Conservation (phyloP, 2,113 vertebrate genomes). For the Epinephelus fuscoguttatus region DNA sequence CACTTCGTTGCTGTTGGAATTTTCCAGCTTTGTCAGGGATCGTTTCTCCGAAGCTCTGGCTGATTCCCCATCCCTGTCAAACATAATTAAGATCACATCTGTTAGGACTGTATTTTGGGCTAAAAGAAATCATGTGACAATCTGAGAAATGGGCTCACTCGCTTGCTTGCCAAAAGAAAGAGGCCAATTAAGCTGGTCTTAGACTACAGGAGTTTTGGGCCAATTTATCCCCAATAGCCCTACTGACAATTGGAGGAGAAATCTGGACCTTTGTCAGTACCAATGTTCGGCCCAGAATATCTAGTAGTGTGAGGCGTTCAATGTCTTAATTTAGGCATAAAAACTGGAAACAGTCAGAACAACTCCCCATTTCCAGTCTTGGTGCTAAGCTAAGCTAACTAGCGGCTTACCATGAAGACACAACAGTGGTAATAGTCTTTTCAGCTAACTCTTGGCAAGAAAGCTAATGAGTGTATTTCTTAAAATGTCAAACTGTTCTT, state of each 20-base stretch:
- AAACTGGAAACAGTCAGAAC: not conserved
- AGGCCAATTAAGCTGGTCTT: not conserved
- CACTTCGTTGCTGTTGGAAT: constrained; percentile 40
- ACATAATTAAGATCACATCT: not conserved
- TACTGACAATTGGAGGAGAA: too few relatives aligned
- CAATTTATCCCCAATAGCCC: too few relatives aligned
- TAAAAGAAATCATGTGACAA: not conserved
- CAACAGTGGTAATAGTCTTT: not conserved
- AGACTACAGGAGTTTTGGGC: too few relatives aligned
- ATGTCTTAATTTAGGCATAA: too few relatives aligned
- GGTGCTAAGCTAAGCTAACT: constrained; percentile 17
- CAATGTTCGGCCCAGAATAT: too few relatives aligned
- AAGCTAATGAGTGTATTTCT: not conserved
- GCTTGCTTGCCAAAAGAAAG: not conserved
- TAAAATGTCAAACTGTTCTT: not conserved
- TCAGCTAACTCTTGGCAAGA: not conserved
- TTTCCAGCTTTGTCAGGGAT: constrained; percentile 64
- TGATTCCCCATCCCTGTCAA: constrained; percentile 80
- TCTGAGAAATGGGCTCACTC: not conserved
- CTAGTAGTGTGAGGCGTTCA: too few relatives aligned
- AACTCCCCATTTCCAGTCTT: not conserved
- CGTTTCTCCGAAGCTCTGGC: constrained; percentile 85
- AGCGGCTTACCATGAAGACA: not conserved
- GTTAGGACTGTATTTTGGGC: not conserved
- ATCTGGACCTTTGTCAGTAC: too few relatives aligned